phyloP scores from a whole-genome alignment of 37 sponge, comb jelly and placozoan genomes.

The Ephydatia muelleri region DNA sequence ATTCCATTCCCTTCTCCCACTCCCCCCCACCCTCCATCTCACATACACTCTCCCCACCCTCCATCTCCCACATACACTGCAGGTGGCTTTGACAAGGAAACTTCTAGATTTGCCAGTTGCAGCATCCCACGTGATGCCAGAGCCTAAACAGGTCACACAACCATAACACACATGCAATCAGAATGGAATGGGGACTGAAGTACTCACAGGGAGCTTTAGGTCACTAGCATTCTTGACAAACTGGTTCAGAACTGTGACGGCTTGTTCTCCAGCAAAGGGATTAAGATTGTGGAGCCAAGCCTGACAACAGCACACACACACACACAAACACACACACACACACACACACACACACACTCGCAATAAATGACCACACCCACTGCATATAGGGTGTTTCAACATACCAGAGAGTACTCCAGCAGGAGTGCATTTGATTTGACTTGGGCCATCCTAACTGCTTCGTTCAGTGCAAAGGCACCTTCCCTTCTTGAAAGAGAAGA shows the following conservation, averaged over 20 bases:
- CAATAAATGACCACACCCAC: too few relatives aligned
- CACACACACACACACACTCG: too few relatives aligned
- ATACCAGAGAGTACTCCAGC: conserved; percentile 21
- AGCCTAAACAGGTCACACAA: neutral
- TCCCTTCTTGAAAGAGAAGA: conserved; percentile 6
- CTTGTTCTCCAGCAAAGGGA: conserved; percentile 11
- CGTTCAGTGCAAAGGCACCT: conserved; percentile 28
- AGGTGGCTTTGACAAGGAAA: neutral
- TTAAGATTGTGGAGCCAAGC: conserved; percentile 46
- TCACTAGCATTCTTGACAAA: conserved; percentile 32
- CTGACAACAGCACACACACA: too few relatives aligned
- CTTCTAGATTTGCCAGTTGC: neutral
- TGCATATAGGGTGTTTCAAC: too few relatives aligned
- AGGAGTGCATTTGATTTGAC: conserved; percentile 16
- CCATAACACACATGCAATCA: neutral
- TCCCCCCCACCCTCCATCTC: too few relatives aligned
- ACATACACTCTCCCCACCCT: neutral
- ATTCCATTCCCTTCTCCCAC: too few relatives aligned
- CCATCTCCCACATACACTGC: neutral
- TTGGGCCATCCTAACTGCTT: conserved; percentile 41
- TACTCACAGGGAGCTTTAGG: conserved; percentile 29
- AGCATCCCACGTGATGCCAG: neutral
- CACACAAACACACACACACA: too few relatives aligned
- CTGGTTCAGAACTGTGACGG: conserved; percentile 27
- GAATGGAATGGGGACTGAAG: neutral